These are phyloP conservation scores for Exaiptasia diaphana DNA, from an alignment of 64 coral and sea anemone genomes.

Conservation along the genomic window DNA sequence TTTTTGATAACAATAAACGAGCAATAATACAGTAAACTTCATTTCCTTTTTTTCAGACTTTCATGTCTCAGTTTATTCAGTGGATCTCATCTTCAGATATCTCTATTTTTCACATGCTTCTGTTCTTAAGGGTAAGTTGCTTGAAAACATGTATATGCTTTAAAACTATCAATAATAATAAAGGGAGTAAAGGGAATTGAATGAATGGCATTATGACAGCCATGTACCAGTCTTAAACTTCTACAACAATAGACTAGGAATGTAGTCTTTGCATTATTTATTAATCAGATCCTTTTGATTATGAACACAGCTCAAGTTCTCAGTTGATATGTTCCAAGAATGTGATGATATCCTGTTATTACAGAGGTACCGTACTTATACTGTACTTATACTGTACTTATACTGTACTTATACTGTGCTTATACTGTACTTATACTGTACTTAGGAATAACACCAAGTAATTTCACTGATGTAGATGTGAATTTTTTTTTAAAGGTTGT, in stretches of 20 bases:
- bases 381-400: too few species aligned
- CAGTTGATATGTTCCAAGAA: constrained; percentile 83
- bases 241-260: neutral
- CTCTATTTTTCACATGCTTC: constrained; percentile 70
- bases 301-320: constrained; percentile 66
- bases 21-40: neutral
- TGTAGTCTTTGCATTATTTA: neutral
- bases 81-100: constrained; percentile 80
- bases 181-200: too few species aligned
- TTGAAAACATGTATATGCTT: too few species aligned
- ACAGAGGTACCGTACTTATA: constrained; percentile 78
- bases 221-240: neutral
- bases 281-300: neutral
- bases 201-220: too few species aligned
- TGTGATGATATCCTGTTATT: constrained; percentile 72
- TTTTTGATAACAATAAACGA: neutral
- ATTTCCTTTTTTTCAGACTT: constrained; percentile 46
- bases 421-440: too few species aligned
- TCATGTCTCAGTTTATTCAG: constrained; percentile 91
- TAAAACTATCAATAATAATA: too few species aligned
- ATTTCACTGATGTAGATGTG: too few species aligned
- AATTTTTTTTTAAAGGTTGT: constrained; percentile 57
- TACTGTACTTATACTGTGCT: too few species aligned
- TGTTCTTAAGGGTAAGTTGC: constrained; percentile 70
- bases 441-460: too few species aligned